phyloP scores from a whole-genome alignment of 2,888 invertebrate genomes.

The Metellina segmentata region DNA sequence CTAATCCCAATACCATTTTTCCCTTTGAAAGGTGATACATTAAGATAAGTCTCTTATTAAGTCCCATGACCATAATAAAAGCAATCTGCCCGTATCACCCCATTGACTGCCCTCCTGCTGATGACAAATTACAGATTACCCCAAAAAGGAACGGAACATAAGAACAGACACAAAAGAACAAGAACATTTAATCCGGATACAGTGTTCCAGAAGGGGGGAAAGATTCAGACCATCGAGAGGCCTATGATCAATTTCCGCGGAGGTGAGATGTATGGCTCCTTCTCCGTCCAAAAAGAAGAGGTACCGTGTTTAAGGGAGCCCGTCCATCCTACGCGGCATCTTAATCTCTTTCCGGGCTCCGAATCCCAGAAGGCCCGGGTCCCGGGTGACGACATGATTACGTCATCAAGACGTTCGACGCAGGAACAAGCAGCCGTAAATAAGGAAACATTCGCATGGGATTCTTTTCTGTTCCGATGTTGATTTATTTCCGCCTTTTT shows the following conservation, averaged over 20 bases:
- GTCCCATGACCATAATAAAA: neutral
- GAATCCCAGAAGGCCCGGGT: slow-evolving; percentile 7
- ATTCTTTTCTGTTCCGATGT: neutral
- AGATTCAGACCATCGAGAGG: neutral
- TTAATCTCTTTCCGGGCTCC: slow-evolving; percentile 24
- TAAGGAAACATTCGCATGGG: slow-evolving; percentile 15
- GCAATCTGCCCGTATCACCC: neutral
- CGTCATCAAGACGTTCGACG: slow-evolving; percentile 17
- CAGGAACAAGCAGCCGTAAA: slow-evolving; percentile 42
- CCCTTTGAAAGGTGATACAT: neutral
- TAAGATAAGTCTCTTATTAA: neutral
- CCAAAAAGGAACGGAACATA: neutral
- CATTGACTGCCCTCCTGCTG: neutral
- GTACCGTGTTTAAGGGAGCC: neutral
- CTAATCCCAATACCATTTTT: neutral
- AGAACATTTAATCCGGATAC: slow-evolving; percentile 1
- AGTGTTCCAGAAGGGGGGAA: neutral
- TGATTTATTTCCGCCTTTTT: slow-evolving; percentile 34
- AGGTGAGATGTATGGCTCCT: neutral
- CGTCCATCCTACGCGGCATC: neutral
- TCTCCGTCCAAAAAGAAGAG: neutral
- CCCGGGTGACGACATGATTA: slow-evolving; percentile 40
- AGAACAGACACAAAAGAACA: neutral
- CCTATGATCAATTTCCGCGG: slow-evolving; percentile 5
- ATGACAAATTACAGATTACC: slow-evolving; percentile 1